Percentiles rank a stretch among this genome's conserved stretches.
Evolutionary conservation across 2,888 invertebrate genomes (phyloP).

Genomic region (Boloria selene): DNA sequence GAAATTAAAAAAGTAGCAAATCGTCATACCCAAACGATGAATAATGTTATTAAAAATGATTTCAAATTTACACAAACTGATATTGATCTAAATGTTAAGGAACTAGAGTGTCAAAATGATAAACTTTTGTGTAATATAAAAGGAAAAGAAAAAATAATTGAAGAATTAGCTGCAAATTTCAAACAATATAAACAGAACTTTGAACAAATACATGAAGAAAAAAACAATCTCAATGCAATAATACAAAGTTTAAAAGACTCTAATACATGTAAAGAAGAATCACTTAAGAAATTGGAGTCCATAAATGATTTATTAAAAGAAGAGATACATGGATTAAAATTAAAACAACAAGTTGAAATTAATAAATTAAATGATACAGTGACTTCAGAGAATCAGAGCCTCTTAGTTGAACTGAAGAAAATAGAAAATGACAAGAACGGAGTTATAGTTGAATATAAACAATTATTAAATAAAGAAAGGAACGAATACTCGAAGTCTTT

Average conservation of each 20-base stretch:
- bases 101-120: slow-evolving; percentile 48
- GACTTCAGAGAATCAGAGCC: slow-evolving; percentile 68
- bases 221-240: slow-evolving; percentile 56
- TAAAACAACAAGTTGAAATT: slow-evolving; percentile 47
- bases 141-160: slow-evolving; percentile 59
- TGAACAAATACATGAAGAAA: slow-evolving; percentile 61
- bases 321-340: slow-evolving; percentile 52
- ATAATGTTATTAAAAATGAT: slow-evolving; percentile 40
- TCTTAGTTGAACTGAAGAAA: slow-evolving; percentile 64
- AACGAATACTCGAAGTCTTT: slow-evolving; percentile 66
- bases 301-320: slow-evolving; percentile 53
- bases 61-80: slow-evolving; percentile 59
- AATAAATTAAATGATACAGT: slow-evolving; percentile 54
- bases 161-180: slow-evolving; percentile 53
- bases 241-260: slow-evolving; percentile 56
- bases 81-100: slow-evolving; percentile 45
- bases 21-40: slow-evolving; percentile 57
- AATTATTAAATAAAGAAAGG: slow-evolving; percentile 76
- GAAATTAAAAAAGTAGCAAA: slow-evolving; percentile 39
- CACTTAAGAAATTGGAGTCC: slow-evolving; percentile 51
- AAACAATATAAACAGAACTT: slow-evolving; percentile 64
- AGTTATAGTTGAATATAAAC: slow-evolving; percentile 75
- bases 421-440: slow-evolving; percentile 71
- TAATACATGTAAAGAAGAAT: slow-evolving; percentile 57
- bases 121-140: slow-evolving; percentile 50